phyloP scores from a whole-genome alignment of 2,888 invertebrate genomes.

The Eilema caniola region DNA sequence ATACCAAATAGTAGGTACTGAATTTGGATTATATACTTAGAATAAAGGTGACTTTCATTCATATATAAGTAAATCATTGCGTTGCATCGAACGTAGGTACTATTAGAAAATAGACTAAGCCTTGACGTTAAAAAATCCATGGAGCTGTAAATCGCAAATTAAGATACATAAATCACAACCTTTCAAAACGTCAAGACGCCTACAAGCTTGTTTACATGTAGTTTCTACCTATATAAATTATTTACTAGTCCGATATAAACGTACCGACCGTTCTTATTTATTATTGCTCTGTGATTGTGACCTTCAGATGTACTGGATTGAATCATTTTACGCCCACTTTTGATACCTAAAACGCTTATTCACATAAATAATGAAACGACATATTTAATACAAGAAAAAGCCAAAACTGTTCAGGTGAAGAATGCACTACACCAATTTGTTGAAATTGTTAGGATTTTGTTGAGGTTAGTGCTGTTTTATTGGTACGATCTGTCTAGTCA shows the following conservation, averaged over 20 bases:
- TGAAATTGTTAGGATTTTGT: not conserved
- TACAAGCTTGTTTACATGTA: conserved; percentile 37
- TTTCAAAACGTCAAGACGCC: conserved; percentile 32
- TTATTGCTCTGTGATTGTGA: conserved; percentile 58
- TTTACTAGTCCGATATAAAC: conserved; percentile 45
- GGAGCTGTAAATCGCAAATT: conserved; percentile 9
- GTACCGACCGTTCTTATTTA: conserved; percentile 56
- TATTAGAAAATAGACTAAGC: not conserved
- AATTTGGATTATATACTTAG: too few species aligned
- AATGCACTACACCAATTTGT: conserved; percentile 3
- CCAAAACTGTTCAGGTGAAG: not conserved
- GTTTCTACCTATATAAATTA: conserved; percentile 37
- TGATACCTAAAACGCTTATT: conserved; percentile 48
- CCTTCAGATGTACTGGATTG: conserved; percentile 57
- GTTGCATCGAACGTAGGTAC: not conserved
- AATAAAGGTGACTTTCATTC: too few species aligned
- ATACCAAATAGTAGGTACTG: too few species aligned
- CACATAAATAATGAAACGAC: conserved; percentile 51
- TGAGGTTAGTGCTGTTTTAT: not conserved
- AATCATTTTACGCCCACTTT: conserved; percentile 60
- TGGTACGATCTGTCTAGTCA: not conserved
- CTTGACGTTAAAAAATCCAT: not conserved
- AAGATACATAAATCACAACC: conserved; percentile 23
- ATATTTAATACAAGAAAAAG: conserved; percentile 39
- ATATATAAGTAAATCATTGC: too few species aligned